Conservation (phyloP, 2,113 vertebrate species). For the Lasiurus borealis region DNA sequence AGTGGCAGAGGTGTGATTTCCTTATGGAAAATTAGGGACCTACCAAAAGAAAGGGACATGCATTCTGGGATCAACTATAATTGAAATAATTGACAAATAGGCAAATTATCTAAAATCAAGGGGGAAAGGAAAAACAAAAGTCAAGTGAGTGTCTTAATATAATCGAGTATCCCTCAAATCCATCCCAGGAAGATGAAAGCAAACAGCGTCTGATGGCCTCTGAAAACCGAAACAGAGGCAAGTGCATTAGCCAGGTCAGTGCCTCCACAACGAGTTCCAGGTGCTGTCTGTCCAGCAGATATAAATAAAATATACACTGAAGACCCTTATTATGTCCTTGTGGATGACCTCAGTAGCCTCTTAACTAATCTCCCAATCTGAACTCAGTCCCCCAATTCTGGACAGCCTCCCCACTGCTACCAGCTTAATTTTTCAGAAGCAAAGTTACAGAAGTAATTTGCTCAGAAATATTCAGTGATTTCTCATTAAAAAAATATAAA, state of each 20-base stretch:
- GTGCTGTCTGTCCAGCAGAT: background rate
- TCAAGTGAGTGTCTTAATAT: background rate
- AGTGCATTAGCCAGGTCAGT: background rate
- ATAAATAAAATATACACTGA: background rate
- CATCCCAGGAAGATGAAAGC: background rate
- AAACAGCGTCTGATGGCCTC: background rate
- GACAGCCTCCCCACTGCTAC: background rate
- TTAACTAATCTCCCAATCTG: background rate
- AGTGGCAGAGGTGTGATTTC: background rate
- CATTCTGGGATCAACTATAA: background rate
- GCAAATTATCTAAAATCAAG: background rate
- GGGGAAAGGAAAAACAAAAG: background rate
- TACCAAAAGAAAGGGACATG: constrained; percentile 39
- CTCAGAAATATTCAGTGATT: constrained; percentile 8
- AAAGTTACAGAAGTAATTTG: constrained; percentile 41
- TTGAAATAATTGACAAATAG: background rate
- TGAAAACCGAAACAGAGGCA: background rate
- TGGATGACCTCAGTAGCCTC: background rate
- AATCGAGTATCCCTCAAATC: background rate
- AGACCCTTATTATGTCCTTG: background rate
- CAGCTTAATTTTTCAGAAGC: constrained; percentile 34
- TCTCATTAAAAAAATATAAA: constrained; percentile 35
- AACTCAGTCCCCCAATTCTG: background rate
- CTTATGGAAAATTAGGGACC: constrained; percentile 1
- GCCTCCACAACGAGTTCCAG: background rate